phyloP scores from a whole-genome alignment of 2,113 vertebrate species.

The Collichthys lucidus region DNA sequence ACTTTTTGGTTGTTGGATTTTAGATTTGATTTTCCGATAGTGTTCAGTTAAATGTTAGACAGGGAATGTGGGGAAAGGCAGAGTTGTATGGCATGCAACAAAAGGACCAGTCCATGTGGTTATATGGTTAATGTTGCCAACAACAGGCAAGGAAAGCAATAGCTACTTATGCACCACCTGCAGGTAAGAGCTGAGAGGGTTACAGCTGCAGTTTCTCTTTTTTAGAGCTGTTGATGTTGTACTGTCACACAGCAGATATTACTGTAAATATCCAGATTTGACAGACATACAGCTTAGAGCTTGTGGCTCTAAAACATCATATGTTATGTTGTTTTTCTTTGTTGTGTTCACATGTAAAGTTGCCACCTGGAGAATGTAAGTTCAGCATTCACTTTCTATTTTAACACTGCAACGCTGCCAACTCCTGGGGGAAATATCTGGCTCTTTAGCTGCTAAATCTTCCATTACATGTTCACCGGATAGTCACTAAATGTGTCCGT shows the following conservation, averaged over 20 bases:
- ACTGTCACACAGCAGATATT: not conserved
- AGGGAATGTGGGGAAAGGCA: not conserved
- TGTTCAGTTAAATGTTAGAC: not conserved
- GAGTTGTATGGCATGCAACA: not conserved
- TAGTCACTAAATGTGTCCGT: not conserved
- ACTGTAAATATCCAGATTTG: not conserved
- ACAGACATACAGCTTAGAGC: not conserved
- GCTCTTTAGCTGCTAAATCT: not conserved
- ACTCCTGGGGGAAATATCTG: constrained; percentile 11
- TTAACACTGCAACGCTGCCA: not conserved
- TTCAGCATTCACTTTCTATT: not conserved
- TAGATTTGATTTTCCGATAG: no score
- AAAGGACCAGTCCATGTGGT: not conserved
- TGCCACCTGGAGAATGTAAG: not conserved
- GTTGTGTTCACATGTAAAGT: no score
- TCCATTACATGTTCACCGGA: not conserved
- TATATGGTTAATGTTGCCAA: not conserved
- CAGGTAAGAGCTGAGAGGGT: not conserved
- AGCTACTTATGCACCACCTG: not conserved
- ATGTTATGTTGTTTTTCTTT: not conserved
- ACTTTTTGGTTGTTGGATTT: no score
- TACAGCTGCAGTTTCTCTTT: no score
- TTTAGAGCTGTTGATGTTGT: not conserved
- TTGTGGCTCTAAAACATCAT: not conserved
- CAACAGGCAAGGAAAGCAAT: not conserved